phyloP scores from a whole-genome alignment of 2,888 invertebrate species.

The Aphidius colemani region DNA sequence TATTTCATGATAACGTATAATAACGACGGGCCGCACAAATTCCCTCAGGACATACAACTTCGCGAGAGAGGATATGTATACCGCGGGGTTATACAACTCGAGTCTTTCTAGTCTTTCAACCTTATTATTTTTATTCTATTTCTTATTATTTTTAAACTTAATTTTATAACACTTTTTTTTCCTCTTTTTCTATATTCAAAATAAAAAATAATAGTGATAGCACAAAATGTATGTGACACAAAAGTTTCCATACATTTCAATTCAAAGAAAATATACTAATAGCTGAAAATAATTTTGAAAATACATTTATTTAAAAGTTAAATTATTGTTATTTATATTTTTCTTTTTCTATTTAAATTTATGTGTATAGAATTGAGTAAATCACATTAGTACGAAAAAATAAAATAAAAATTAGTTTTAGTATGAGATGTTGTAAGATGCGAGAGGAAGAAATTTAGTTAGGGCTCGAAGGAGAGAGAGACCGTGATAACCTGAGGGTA shows the following conservation, averaged over 20 bases:
- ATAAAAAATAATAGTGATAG: too few relatives aligned
- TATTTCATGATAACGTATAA: slow-evolving; percentile 58
- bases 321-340: background rate
- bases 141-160: too few relatives aligned
- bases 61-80: slow-evolving; percentile 31
- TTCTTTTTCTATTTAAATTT: background rate
- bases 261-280: too few relatives aligned
- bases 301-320: too few relatives aligned
- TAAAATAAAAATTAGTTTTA: too few relatives aligned
- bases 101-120: slow-evolving; percentile 7
- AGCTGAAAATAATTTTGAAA: too few relatives aligned
- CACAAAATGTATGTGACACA: too few relatives aligned
- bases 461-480: slow-evolving; percentile 34
- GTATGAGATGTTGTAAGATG: slow-evolving; percentile 33
- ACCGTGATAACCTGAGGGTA: slow-evolving; percentile 58
- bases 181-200: background rate
- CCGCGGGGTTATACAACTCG: slow-evolving; percentile 30
- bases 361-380: slow-evolving; percentile 11
- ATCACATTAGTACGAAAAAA: too few relatives aligned
- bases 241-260: too few relatives aligned
- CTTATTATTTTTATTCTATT: background rate
- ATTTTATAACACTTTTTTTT: background rate
- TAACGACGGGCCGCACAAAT: slow-evolving; percentile 55
- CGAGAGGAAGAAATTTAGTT: slow-evolving; percentile 26
- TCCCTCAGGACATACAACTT: slow-evolving; percentile 53